Evolutionary conservation across 2,113 vertebrate genomes (phyloP), one percentile per base, ranked within the genome.

Genomic region (Melanostigma gelatinosum): DNA sequence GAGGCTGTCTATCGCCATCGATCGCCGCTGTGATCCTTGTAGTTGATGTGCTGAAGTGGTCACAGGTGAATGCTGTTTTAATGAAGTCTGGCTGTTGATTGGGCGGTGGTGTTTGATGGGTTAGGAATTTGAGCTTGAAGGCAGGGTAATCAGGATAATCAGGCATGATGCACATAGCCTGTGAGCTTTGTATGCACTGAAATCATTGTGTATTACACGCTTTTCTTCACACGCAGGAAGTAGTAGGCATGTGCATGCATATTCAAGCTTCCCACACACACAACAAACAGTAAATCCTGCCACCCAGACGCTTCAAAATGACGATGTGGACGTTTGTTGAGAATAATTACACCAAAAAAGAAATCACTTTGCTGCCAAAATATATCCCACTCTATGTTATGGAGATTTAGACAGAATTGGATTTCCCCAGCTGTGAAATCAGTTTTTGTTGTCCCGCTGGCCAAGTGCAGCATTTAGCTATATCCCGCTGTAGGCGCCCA

Each of bases 391-490:
- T 87, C 80, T 85, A 52, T 88, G 87, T 79, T 92, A 84, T 88
- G 87, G 89, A 92, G 92, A 93, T 94, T 94, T 91, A 85, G 75
- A 82, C 76, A 48, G 85, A 91, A 93, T 94, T 93, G 91, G 91
- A 94, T 94, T 94, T 88, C 86, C 79, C 91, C 91, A 88, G 91
- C 92, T 93, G 92, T 94, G 91, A 93, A 94, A 94, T 93, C 91
- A 88, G 82, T 93, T 94, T 94, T 87, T 94, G 93, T 93, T 85
- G 89, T 90, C 87, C 84, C 67, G 61, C 84, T 91, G 83, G 87
- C 91, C 88, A 85, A 89, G 86, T 84, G 75, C 86, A 84, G 90
- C 89, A 87, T 93, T 85, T 80, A 80, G 84, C 87, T 71, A 29
- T 67, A 74, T 78, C 68, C 62, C 1, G 42, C 88, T 82, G 75